Evolutionary conservation across 1,140 invertebrate species (phyloP).

Genomic region (Phymastichus coffea): DNA sequence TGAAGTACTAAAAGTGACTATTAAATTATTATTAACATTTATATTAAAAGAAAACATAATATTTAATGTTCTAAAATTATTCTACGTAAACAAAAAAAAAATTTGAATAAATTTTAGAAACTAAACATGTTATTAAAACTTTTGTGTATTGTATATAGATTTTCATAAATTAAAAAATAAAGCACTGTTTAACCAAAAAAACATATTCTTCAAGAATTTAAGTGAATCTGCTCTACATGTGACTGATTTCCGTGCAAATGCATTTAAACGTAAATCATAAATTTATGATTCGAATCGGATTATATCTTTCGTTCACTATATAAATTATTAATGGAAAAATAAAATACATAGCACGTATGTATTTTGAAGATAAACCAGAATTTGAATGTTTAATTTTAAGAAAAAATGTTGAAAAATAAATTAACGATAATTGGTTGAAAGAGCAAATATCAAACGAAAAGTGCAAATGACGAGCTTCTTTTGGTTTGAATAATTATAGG

Average conservation of each 20-base stretch:
- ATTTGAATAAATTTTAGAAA: background rate
- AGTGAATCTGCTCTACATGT: too few species aligned
- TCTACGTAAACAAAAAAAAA: background rate
- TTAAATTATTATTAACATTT: constrained; percentile 11
- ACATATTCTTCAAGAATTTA: too few species aligned
- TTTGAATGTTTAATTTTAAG: too few species aligned
- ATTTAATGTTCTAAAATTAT: background rate
- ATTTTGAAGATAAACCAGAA: background rate
- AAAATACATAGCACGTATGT: background rate
- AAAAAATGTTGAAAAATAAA: too few species aligned
- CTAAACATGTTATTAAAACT: background rate
- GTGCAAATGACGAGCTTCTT: background rate
- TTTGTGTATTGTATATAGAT: background rate
- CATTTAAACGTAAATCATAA: too few species aligned
- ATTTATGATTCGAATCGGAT: too few species aligned
- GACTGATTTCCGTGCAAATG: too few species aligned
- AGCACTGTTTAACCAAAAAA: too few species aligned
- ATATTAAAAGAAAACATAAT: background rate
- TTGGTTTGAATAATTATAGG: too few species aligned
- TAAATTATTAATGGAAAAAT: background rate
- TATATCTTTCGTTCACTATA: too few species aligned
- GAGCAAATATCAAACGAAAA: constrained; percentile 28
- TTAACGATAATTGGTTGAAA: too few species aligned
- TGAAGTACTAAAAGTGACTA: constrained; percentile 5
- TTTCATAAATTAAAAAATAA: background rate